Base-by-base conservation (phyloP, 2,113 vertebrate species). In the Calonectris borealis region DNA sequence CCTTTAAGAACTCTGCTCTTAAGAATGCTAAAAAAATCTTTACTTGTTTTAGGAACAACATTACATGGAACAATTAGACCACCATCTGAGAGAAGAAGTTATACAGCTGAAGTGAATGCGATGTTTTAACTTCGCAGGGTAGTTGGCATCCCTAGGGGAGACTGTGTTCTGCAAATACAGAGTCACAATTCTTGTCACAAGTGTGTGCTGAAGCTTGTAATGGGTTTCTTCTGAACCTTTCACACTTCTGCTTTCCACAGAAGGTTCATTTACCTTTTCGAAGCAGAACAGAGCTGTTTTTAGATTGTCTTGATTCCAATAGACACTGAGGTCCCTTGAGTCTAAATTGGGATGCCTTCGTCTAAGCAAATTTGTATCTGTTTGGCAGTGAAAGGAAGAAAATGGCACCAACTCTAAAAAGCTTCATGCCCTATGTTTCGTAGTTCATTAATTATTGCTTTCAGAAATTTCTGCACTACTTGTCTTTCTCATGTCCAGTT, bases 171-270 rank as follows among this genome's bases (percentile, higher is more conserved):
- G 92, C 94, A 92, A 96, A 94, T 95, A 97, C 49, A 96, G 96
- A 97, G 97, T 95, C 95, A 94, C 96, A 97, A 91, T 96, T 96
- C 88, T 90, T 93, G 96, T 97, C 95, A 96, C 94, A 98, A 98
- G 83, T 97, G 97, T 98, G 97, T 98, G 97, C 89, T 97, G 97
- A 97, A 98, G 97, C 97, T 97, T 98, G 96, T 98, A 98, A 98
- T 98, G 97, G 97, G 96, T 98, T 98, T 98, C 95, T 98, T 98
- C 97, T 98, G 97, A 98, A 97, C 88, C 93, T 97, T 98, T 98
- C 97, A 98, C 96, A 98, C 96, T 97, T 98, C 92, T 98, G 94
- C 93, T 98, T 98, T 98, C 96, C 96, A 97, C 96, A 97, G 95
- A 98, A 98, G 95, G 86, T 97, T 98, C 97, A 97, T 98, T 98